Evolutionary conservation across 1,140 invertebrate species (phyloP).

Genomic region (Bombus superbus): DNA sequence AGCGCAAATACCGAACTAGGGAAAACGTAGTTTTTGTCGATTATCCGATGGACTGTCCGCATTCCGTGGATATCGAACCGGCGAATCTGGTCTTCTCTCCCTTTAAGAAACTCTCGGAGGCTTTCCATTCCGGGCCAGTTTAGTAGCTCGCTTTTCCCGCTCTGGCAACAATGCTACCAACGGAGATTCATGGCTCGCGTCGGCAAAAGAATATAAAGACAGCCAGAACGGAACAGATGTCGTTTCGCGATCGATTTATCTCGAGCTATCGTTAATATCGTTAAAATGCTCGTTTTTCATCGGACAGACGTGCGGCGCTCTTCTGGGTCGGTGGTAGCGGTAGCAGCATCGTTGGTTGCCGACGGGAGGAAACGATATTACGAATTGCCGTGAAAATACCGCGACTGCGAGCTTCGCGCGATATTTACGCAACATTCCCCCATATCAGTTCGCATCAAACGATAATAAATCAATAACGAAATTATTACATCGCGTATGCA

Average conservation of each 20-base stretch:
- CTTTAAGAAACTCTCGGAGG: slow-evolving; percentile 55
- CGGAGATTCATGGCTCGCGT: slow-evolving; percentile 55
- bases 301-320: background rate
- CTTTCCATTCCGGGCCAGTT: slow-evolving; percentile 44
- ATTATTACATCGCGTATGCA: slow-evolving; percentile 30
- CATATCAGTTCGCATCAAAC: slow-evolving; percentile 4
- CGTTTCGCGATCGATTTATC: slow-evolving; percentile 13
- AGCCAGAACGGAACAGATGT: background rate
- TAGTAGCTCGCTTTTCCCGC: slow-evolving; percentile 49
- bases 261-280: slow-evolving; percentile 23
- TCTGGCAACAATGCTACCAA: slow-evolving; percentile 61
- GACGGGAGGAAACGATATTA: background rate
- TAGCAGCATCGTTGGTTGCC: background rate
- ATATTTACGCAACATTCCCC: slow-evolving; percentile 1
- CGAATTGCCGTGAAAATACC: background rate
- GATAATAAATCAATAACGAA: slow-evolving; percentile 38
- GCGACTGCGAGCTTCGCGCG: background rate
- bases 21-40: slow-evolving; percentile 46
- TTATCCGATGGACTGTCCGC: slow-evolving; percentile 34
- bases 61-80: slow-evolving; percentile 50
- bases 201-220: slow-evolving; percentile 30
- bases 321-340: background rate
- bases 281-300: slow-evolving; percentile 23
- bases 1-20: slow-evolving; percentile 5
- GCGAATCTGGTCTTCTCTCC: slow-evolving; percentile 9